Evolutionary conservation across 2,797 vertebrate species (phyloP).

Genomic region (Brachyalestes nurse): DNA sequence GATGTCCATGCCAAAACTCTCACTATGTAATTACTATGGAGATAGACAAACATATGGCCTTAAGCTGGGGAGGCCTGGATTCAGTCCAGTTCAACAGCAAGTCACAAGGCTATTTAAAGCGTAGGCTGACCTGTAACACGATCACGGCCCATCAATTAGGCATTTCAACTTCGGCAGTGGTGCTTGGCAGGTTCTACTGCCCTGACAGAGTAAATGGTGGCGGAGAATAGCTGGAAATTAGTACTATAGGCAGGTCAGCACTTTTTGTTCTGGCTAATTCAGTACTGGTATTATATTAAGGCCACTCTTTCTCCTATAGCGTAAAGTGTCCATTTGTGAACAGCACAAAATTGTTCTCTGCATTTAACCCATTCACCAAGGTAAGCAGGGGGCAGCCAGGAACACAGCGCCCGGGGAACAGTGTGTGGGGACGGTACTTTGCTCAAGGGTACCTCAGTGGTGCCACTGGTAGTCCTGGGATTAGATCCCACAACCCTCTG

Average conservation of each 20-base stretch:
- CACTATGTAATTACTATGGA: constrained; percentile 27
- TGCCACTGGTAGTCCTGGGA: too few relatives aligned
- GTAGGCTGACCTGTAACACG: constrained; percentile 60
- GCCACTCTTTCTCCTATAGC: too few relatives aligned
- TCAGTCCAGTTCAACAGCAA: constrained; percentile 29
- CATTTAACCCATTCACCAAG: too few relatives aligned
- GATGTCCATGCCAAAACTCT: background rate
- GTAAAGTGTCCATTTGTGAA: too few relatives aligned
- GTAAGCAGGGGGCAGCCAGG: too few relatives aligned
- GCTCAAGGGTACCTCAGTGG: too few relatives aligned
- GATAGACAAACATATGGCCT: constrained; percentile 21
- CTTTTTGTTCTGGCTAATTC: background rate
- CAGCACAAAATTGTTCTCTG: too few relatives aligned
- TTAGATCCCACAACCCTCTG: too few relatives aligned
- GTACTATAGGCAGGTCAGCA: background rate
- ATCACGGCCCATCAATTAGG: constrained; percentile 56
- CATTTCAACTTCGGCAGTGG: constrained; percentile 49
- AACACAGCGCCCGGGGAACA: too few relatives aligned
- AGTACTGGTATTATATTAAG: background rate
- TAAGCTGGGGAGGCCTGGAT: constrained; percentile 17
- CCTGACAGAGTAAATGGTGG: constrained; percentile 21
- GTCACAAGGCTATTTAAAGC: constrained; percentile 60
- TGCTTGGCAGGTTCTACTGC: constrained; percentile 31
- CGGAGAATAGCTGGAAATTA: constrained; percentile 32
- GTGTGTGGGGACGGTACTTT: too few relatives aligned